Conservation (phyloP, 2,888 invertebrate species). For the Metopia argyrocephala region DNA sequence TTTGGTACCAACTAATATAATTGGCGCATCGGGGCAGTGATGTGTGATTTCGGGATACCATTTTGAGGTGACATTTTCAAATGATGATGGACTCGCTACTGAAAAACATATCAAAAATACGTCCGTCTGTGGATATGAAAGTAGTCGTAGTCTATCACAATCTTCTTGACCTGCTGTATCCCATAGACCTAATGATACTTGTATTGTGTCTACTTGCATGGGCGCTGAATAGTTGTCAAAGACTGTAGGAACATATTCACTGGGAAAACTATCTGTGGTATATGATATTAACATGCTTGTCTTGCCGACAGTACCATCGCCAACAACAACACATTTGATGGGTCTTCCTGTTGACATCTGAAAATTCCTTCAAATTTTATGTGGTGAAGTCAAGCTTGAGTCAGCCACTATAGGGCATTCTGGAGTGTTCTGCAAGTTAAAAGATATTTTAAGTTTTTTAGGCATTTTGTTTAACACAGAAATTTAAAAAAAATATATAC, state of each 20-base stretch:
- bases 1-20: slow-evolving; percentile 99
- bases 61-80: slow-evolving; percentile 99
- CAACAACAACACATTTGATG: slow-evolving; percentile 94
- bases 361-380: slow-evolving; percentile 45
- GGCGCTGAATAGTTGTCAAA: slow-evolving; percentile 99
- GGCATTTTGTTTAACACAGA: slow-evolving; percentile 23
- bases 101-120: slow-evolving; percentile 99
- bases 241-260: slow-evolving; percentile 96
- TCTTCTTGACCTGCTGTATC: slow-evolving; percentile 98
- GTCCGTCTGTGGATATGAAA: slow-evolving; percentile 99
- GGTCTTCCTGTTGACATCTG: slow-evolving; percentile 94
- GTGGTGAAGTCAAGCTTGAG: slow-evolving; percentile 41
- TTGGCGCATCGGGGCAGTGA: slow-evolving; percentile 99
- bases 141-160: slow-evolving; percentile 95
- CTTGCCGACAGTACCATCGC: slow-evolving; percentile 96
- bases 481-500: neutral
- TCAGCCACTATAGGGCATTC: neutral
- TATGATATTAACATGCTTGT: slow-evolving; percentile 96
- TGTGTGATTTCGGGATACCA: slow-evolving; percentile 99
- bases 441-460: slow-evolving; percentile 19
- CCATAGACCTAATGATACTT: slow-evolving; percentile 97
- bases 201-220: slow-evolving; percentile 98
- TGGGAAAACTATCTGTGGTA: slow-evolving; percentile 95
- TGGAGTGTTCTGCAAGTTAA: slow-evolving; percentile 7
- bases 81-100: slow-evolving; percentile 98